Evolutionary conservation across 2,888 invertebrate species (phyloP), one percentile per base, ranked within the genome.

Genomic region (Spisula solida): DNA sequence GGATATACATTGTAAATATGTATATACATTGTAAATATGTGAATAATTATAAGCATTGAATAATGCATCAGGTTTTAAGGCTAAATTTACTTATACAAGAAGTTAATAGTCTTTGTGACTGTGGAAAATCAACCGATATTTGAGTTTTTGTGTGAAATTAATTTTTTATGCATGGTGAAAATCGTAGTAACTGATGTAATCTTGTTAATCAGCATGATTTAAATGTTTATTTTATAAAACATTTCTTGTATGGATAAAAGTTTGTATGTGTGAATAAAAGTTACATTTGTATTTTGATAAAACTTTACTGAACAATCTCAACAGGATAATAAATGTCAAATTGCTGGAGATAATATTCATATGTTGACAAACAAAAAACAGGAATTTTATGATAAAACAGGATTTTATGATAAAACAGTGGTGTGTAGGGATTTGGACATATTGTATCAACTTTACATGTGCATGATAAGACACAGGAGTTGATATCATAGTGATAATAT

Each of bases 21-120:
- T n/a, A 25, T 25, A 66, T 66, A 25, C n/a, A 25, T 66, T 66
- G 25, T 66, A 66, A 66, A 66, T 66, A 66, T 25, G 25, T n/a
- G n/a, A 66, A 66, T 66, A 25, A 66, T 25, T 66, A 25, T n/a
- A 25, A 66, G n/a, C 60, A 66, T 25, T 66, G 60, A n/a, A 66
- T 66, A 41, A 41, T 66, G 10, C n/a, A 66, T 66, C 60, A n/a
- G 60, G n/a, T 66, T 25, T 20, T 66, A n/a, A n/a, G n/a, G 60
- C 60, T 25, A 66, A 25, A 66, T 66, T 66, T 66, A 66, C 60
- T 66, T 10, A 66, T 66, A 66, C 4, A 8, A 41, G 41, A 41
- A 41, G 41, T 41, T 41, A 5, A 5, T 41, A 41, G 41, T 41
- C 41, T 41, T 41, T 41, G 41, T 8, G 41, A 41, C 41, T n/a